Evolutionary conservation across 2,797 vertebrate genomes (phyloP).

Genomic region (Diplodus sargus): DNA sequence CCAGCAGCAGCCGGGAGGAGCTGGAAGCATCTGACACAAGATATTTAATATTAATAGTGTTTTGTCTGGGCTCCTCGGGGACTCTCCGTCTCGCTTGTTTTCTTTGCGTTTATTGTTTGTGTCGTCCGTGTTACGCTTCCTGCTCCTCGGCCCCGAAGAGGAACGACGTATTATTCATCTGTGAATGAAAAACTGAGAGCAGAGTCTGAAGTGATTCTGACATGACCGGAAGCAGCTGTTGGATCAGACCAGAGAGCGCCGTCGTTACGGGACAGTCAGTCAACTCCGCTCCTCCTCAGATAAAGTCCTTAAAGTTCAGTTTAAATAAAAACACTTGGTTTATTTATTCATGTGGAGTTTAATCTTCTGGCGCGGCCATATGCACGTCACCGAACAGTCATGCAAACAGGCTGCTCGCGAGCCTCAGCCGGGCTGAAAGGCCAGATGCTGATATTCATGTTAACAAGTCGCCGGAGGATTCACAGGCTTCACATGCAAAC

Average conservation of each 20-base stretch:
- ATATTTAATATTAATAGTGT: constrained; percentile 4
- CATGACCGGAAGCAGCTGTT: neutral
- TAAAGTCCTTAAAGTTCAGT: neutral
- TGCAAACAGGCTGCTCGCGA: neutral
- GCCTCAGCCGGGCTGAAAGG: neutral
- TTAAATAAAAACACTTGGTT: neutral
- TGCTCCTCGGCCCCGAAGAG: neutral
- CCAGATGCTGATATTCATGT: constrained; percentile 26
- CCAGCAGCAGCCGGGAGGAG: neutral
- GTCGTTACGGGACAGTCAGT: neutral
- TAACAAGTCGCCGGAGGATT: constrained; percentile 32
- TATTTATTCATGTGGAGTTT: constrained; percentile 2
- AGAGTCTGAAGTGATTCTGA: neutral
- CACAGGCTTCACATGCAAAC: constrained; percentile 11
- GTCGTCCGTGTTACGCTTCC: neutral
- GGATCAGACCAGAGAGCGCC: neutral
- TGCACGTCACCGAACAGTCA: neutral
- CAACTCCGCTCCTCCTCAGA: neutral
- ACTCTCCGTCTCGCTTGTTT: neutral
- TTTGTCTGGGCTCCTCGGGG: neutral
- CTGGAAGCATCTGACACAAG: neutral
- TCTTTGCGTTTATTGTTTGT: constrained; percentile 16
- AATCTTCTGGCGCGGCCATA: neutral
- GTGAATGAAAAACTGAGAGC: neutral
- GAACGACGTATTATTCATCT: neutral